These are phyloP conservation scores for Seriola quinqueradiata DNA, from an alignment of 2,113 vertebrate species.

Conservation along the genomic window DNA sequence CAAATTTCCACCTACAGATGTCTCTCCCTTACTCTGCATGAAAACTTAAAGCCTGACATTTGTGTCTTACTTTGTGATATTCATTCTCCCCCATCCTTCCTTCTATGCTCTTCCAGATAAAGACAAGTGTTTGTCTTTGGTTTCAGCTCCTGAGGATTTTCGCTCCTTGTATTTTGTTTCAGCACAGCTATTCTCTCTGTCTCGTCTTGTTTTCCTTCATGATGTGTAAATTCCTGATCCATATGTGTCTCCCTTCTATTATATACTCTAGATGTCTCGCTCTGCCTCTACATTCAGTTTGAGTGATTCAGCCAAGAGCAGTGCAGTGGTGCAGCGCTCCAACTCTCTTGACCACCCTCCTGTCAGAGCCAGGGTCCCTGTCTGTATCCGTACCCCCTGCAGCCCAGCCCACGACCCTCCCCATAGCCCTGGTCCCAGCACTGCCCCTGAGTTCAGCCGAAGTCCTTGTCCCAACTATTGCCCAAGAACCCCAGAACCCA, in stretches of 20 bases:
- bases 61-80: neutral
- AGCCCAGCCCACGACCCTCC: constrained; percentile 61
- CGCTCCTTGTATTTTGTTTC: neutral
- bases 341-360: constrained; percentile 86
- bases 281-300: constrained; percentile 87
- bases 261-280: constrained; percentile 86
- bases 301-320: constrained; percentile 82
- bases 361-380: constrained; percentile 77
- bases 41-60: neutral
- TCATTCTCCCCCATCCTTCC: neutral
- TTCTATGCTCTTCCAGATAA: neutral
- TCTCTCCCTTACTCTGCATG: neutral
- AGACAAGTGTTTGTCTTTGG: neutral
- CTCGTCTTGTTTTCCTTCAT: neutral
- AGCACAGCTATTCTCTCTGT: neutral
- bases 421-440: constrained; percentile 55
- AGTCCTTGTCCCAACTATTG: constrained; percentile 6
- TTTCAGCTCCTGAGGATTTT: neutral
- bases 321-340: constrained; percentile 85
- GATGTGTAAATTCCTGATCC: constrained; percentile 42
- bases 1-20: neutral
- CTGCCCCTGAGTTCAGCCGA: constrained; percentile 29
- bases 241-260: constrained; percentile 67
- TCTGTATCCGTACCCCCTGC: constrained; percentile 77
- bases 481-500: constrained; percentile 50